A percentile compares a stretch with the other conserved stretches of the same genome.
Evolutionary conservation across 2,113 vertebrate species (phyloP).

Genomic region (Typhlomys cinereus): DNA sequence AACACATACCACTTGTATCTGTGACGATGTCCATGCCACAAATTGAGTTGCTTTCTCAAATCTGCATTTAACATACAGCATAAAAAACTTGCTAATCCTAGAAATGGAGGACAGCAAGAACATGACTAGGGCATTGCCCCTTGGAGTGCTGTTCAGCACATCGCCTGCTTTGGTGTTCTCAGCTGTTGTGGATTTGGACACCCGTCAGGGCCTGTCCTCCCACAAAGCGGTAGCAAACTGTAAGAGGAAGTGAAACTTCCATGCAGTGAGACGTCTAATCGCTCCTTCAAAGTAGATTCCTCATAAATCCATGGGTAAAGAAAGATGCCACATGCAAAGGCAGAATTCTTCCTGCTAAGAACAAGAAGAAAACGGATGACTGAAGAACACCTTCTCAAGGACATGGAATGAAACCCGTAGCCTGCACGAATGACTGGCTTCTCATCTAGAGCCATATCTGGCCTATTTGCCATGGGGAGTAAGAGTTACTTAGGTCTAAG

Average conservation of each 20-base stretch:
- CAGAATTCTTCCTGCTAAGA: slow-evolving; percentile 47
- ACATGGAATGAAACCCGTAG: slow-evolving; percentile 49
- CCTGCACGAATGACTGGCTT: slow-evolving; percentile 36
- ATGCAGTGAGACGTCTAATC: background rate
- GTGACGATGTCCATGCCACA: background rate
- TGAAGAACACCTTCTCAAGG: slow-evolving; percentile 39
- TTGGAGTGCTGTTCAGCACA: background rate
- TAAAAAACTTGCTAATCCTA: background rate
- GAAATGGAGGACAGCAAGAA: background rate
- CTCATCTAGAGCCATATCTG: background rate
- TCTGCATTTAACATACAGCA: background rate
- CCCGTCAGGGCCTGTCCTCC: background rate
- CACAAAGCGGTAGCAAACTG: background rate
- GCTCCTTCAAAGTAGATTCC: background rate
- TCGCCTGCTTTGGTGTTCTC: background rate
- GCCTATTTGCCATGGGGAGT: slow-evolving; percentile 48
- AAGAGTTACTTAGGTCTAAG: slow-evolving; percentile 55
- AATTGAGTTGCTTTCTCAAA: slow-evolving; percentile 6
- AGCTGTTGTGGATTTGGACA: background rate
- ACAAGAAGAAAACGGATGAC: slow-evolving; percentile 50
- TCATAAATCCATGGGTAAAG: background rate
- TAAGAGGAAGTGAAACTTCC: background rate
- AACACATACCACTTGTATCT: background rate
- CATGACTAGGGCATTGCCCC: background rate
- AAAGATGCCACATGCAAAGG: slow-evolving; percentile 48